Evolutionary conservation across 2,113 vertebrate species (phyloP), one percentile per base, ranked within the genome.

Genomic region (Craseonycteris thonglongyai): DNA sequence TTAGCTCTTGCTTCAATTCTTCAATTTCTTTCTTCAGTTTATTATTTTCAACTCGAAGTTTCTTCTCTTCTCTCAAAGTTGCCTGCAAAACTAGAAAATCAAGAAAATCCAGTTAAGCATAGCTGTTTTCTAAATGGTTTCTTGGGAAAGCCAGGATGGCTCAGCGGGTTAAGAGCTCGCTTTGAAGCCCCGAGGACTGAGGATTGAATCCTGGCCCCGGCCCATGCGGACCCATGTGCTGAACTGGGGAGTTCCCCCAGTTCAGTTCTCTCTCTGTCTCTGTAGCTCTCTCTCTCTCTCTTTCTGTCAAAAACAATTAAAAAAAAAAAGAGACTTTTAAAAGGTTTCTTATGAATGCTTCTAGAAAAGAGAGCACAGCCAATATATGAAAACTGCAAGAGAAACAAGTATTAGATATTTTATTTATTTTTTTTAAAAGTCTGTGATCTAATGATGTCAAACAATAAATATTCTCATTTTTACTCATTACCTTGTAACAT

Each of bases 11-110:
- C 96, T 99, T 99, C 85, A 99, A 96, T 15, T 97, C 98, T 94
- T 99, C 99, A 26, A 99, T 99, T 98, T 99, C 99, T 94, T 99
- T 99, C 98, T 99, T 99, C 97, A 99, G 95, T 97, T 99, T 99
- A 84, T 99, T 98, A 96, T 99, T 99, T 98, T 99, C 99, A 96
- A 99, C 99, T 97, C 99, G 98, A 88, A 99, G 99, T 94, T 99
- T 99, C 98, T 99, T 99, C 97, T 99, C 99, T 97, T 99, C 99
- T 96, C 98, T 98, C 38, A 99, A 98, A 83, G 99, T 99, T 97
- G 99, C 98, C 98, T 99, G 99, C 89, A 99, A 98, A 93, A 98
- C 99, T 99, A 95, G 38, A 96, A n/a, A n/a, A 93, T 58, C 33
- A 95, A 89, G 47, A 49, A 97, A 93, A 66, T 95, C 40, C 13